Evolutionary conservation across 2,113 vertebrate species (phyloP), one percentile per base, ranked within the genome.

Genomic region (Malurus elegans): DNA sequence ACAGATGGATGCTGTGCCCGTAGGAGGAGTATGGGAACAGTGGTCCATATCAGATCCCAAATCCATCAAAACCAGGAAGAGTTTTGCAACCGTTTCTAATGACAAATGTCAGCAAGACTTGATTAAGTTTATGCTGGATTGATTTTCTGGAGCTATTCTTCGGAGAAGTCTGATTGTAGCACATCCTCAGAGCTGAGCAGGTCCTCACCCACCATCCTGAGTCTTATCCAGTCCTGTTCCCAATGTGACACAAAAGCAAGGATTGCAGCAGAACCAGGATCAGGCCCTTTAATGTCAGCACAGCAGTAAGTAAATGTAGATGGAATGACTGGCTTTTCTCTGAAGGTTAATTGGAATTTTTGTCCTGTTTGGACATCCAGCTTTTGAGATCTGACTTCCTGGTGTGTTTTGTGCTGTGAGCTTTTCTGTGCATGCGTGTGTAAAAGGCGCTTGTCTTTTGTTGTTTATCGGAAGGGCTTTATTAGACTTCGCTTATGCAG

Each of bases 401-500:
- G 70, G 42, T 64, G 56, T 38, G 31, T 20, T 85, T 92, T 80
- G 64, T 92, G 1, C 67, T n/a, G 23, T 81, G 15, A 38, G 69
- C 51, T 83, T 79, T 83, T 57, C 60, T 40, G 34, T 92, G 47
- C 38, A 42, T 50, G 75, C 12, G 0, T 89, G 60, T 54, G 12
- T 28, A 40, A 47, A 58, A 50, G 73, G n/a, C 15, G 0, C 64
- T 86, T 58, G 64, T 54, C 65, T 96, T 85, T 83, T 65, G 53
- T 71, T 96, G 80, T 93, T 96, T 95, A 96, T 81, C 4, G 0
- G 80, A 95, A 81, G 6, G 9, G 73, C 48, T 74, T 92, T 96
- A 56, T 94, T 88, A 84, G 47, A 44, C 87, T 44, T 57, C 62
- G 78, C 86, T 94, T 96, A 82, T 85, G 65, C 31, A 93, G 96